These are phyloP conservation scores for Henricia sp. DNA, from an alignment of 53 echinoderm and acorn worm genomes.

Conservation along the genomic window DNA sequence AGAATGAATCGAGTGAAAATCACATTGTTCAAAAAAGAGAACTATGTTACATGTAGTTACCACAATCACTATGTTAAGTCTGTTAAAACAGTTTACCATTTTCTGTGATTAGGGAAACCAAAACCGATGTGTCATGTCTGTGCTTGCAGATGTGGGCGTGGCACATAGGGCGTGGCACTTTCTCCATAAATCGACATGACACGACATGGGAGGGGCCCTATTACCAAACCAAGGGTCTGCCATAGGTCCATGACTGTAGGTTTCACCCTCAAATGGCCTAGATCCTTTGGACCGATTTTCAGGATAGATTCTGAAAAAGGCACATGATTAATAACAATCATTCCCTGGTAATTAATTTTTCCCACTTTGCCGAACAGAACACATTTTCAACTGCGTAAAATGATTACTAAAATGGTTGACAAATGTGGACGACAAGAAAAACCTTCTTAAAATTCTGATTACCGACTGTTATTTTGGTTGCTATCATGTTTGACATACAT, in stretches of 20 bases:
- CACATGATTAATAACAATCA: slow-evolving; percentile 2
- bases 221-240: background rate
- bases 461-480: too few relatives aligned
- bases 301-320: slow-evolving; percentile 1
- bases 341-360: too few relatives aligned
- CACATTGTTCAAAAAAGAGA: too few relatives aligned
- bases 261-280: slow-evolving; percentile 36
- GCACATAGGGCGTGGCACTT: background rate
- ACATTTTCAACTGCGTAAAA: too few relatives aligned
- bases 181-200: background rate
- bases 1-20: too few relatives aligned
- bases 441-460: too few relatives aligned
- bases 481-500: too few relatives aligned
- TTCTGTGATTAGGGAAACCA: background rate
- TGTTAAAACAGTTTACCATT: background rate
- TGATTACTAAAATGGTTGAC: too few relatives aligned
- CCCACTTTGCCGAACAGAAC: too few relatives aligned
- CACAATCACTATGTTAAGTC: background rate
- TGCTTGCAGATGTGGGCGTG: background rate
- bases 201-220: background rate
- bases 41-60: too few relatives aligned
- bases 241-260: background rate
- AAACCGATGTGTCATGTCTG: slow-evolving; percentile 10
- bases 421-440: too few relatives aligned
- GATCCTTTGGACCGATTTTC: slow-evolving; percentile 6